phyloP scores from a whole-genome alignment of 2,888 invertebrate genomes.

The Pammene fasciana region DNA sequence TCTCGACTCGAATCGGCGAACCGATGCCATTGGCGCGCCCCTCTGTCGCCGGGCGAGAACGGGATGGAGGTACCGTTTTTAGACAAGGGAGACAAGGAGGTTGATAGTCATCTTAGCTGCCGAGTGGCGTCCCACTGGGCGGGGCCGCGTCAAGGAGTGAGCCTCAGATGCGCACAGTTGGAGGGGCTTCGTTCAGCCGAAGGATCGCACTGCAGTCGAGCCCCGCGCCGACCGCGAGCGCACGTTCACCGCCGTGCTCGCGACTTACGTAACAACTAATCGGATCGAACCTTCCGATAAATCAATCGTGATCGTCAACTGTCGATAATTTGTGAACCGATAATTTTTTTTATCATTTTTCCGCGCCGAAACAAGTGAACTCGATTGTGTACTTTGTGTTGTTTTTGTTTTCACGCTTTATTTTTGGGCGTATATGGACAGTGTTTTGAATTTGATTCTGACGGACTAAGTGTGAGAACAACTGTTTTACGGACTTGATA shows the following conservation, averaged over 20 bases:
- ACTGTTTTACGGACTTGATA: slow-evolving; percentile 50
- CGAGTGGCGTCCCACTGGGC: slow-evolving; percentile 84
- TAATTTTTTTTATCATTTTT: slow-evolving; percentile 57
- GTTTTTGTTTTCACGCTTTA: slow-evolving; percentile 67
- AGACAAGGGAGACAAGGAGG: slow-evolving; percentile 70
- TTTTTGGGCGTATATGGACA: slow-evolving; percentile 71
- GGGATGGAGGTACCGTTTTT: slow-evolving; percentile 61
- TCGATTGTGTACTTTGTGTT: slow-evolving; percentile 62
- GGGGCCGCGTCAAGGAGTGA: slow-evolving; percentile 84
- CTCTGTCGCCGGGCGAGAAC: slow-evolving; percentile 77
- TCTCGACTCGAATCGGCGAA: slow-evolving; percentile 81
- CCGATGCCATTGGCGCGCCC: slow-evolving; percentile 83
- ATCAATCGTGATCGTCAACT: slow-evolving; percentile 79
- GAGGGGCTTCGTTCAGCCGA: slow-evolving; percentile 84
- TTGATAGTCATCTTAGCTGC: slow-evolving; percentile 81
- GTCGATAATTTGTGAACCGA: slow-evolving; percentile 59
- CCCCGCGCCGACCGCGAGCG: slow-evolving; percentile 77
- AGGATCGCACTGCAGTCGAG: slow-evolving; percentile 85
- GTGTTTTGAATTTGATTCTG: slow-evolving; percentile 56
- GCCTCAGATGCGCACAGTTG: slow-evolving; percentile 85
- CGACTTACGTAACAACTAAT: slow-evolving; percentile 79
- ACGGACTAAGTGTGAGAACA: slow-evolving; percentile 35
- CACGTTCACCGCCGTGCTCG: slow-evolving; percentile 64
- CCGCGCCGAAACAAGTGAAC: slow-evolving; percentile 56
- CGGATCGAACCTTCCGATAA: slow-evolving; percentile 73